Conservation (phyloP, 2,888 invertebrate species). For the Phrixothrix hirtus region DNA sequence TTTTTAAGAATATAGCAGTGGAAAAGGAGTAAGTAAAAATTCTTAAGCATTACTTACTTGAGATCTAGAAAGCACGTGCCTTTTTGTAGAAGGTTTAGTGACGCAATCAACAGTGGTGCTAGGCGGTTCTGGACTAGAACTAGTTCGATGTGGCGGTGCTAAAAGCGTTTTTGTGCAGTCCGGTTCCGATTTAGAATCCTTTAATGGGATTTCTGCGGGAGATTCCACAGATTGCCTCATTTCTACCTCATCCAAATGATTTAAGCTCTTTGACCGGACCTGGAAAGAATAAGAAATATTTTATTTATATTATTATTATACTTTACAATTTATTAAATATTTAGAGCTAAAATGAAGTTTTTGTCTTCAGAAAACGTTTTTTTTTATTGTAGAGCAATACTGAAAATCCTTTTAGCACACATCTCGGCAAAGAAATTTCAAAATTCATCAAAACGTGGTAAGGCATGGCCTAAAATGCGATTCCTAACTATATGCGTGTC, state of each 20-base stretch:
- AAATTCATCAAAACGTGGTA: too few relatives aligned
- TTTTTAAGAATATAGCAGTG: too few relatives aligned
- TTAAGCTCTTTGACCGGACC: constrained; percentile 74
- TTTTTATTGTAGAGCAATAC: too few relatives aligned
- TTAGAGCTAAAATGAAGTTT: too few relatives aligned
- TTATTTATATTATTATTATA: too few relatives aligned
- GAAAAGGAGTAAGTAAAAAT: too few relatives aligned
- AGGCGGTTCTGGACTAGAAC: constrained; percentile 54
- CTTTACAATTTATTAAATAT: too few relatives aligned
- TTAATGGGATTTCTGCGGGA: constrained; percentile 45
- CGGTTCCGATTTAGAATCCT: constrained; percentile 55
- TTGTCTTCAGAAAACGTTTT: too few relatives aligned
- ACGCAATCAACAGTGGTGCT: constrained; percentile 50
- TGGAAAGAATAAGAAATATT: constrained; percentile 56
- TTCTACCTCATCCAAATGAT: constrained; percentile 71
- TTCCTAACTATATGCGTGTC: too few relatives aligned
- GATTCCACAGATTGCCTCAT: constrained; percentile 51
- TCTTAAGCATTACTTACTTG: constrained; percentile 61
- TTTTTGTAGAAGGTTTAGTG: constrained; percentile 43
- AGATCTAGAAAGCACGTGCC: constrained; percentile 64
- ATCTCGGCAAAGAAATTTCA: too few relatives aligned
- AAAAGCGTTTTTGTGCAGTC: constrained; percentile 49
- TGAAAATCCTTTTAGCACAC: too few relatives aligned
- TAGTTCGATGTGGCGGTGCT: constrained; percentile 50
- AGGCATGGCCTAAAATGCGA: too few relatives aligned